Evolutionary conservation across 2,888 invertebrate genomes (phyloP).

Genomic region (Doris montereyensis): DNA sequence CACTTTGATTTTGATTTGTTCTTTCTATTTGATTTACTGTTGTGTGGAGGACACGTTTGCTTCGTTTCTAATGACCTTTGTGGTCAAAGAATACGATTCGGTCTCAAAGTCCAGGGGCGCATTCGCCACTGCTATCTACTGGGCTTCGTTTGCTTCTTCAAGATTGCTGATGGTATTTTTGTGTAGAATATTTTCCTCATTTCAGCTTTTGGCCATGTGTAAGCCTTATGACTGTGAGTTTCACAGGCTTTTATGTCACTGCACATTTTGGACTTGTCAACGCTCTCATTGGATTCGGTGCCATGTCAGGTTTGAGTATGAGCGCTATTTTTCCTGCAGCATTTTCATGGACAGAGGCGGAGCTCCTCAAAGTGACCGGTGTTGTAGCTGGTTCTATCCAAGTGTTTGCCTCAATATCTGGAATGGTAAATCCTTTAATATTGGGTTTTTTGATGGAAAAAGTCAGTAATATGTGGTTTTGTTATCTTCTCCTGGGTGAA

Average conservation of each 20-base stretch:
- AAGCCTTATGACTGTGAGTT: background rate
- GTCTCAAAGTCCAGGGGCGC: conserved; percentile 41
- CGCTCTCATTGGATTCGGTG: conserved; percentile 47
- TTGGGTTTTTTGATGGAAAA: conserved; percentile 67
- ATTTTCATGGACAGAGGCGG: conserved; percentile 71
- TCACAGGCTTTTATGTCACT: background rate
- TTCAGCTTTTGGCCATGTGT: background rate
- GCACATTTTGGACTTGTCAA: background rate
- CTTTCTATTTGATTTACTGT: conserved; percentile 69
- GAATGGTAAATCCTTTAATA: conserved; percentile 67
- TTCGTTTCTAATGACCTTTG: conserved; percentile 68
- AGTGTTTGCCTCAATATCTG: conserved; percentile 69
- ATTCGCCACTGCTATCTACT: conserved; percentile 69
- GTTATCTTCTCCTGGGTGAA: conserved; percentile 62
- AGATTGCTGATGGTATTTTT: conserved; percentile 70
- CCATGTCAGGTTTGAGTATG: conserved; percentile 67
- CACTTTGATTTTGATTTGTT: too few relatives aligned
- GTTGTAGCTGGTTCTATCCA: conserved; percentile 69
- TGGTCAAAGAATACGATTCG: conserved; percentile 59
- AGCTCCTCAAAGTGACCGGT: conserved; percentile 69
- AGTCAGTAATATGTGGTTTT: conserved; percentile 63
- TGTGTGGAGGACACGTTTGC: conserved; percentile 71
- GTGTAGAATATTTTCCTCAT: conserved; percentile 57
- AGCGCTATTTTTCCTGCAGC: conserved; percentile 72
- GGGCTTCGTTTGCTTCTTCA: conserved; percentile 71